A percentile compares a stretch with the other conserved stretches of the same genome.
These are phyloP conservation scores for Ahaetulla prasina DNA, from an alignment of 2,113 vertebrate genomes.

Conservation along the genomic window DNA sequence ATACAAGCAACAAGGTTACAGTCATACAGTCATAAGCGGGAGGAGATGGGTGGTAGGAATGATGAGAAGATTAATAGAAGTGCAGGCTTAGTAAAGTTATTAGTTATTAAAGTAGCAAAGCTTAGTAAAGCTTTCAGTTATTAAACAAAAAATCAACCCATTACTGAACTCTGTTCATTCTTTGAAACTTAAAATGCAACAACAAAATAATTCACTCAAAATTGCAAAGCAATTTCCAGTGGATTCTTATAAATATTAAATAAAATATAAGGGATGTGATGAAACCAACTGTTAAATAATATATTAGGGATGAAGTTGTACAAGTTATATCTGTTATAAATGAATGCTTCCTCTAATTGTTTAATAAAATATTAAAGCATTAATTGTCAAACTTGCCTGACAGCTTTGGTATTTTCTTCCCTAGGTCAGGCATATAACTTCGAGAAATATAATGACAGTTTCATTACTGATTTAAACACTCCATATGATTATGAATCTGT, in stretches of 20 bases:
- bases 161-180: neutral
- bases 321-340: neutral
- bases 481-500: constrained; percentile 90
- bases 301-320: neutral
- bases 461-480: constrained; percentile 87
- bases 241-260: neutral
- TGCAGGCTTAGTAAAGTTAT: too few species aligned
- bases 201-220: neutral
- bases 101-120: too few species aligned
- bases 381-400: neutral
- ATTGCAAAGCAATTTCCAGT: too few species aligned
- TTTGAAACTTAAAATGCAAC: neutral
- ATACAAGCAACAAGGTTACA: too few species aligned
- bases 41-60: too few species aligned
- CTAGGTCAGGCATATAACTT: constrained; percentile 82
- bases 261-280: neutral
- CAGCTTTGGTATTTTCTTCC: neutral
- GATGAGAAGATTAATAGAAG: too few species aligned
- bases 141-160: neutral
- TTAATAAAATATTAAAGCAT: too few species aligned
- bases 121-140: neutral
- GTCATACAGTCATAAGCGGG: too few species aligned
- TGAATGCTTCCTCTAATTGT: too few species aligned
- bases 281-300: neutral
- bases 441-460: constrained; percentile 73